A percentile compares a stretch with the other conserved stretches of the same genome.
Conservation (phyloP, 2,797 vertebrate species). For the Cyprinella venusta region DNA sequence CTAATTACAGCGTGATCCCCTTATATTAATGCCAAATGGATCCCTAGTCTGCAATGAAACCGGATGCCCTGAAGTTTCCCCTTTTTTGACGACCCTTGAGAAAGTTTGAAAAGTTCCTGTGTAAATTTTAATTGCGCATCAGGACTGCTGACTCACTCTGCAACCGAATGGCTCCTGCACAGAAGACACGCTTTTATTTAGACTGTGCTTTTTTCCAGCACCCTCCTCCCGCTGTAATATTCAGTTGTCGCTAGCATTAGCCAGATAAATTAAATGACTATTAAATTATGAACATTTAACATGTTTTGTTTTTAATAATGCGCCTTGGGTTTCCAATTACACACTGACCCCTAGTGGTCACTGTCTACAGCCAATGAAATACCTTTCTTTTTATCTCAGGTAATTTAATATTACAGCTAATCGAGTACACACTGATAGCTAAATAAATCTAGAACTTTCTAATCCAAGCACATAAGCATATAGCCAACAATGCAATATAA, state of each 20-base stretch:
- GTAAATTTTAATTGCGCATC: constrained; percentile 54
- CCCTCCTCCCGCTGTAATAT: not conserved
- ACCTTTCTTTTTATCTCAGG: not conserved
- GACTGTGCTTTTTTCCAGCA: not conserved
- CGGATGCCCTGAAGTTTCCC: constrained; percentile 26
- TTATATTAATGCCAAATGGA: constrained; percentile 16
- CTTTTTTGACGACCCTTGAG: constrained; percentile 35
- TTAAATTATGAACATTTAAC: constrained; percentile 3
- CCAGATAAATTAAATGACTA: not conserved
- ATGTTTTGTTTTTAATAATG: constrained; percentile 43
- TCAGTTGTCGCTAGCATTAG: not conserved
- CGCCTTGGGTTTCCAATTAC: constrained; percentile 61
- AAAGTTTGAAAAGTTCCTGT: constrained; percentile 47
- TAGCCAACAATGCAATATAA: not conserved
- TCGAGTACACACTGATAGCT: not conserved
- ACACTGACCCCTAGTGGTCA: constrained; percentile 62
- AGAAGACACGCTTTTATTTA: constrained; percentile 46
- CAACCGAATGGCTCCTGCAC: constrained; percentile 4
- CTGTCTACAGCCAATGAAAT: constrained; percentile 9
- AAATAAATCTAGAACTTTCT: not conserved
- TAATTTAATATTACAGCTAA: not conserved
- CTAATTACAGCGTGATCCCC: constrained; percentile 51
- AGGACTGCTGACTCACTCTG: constrained; percentile 59
- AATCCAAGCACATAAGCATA: not conserved
- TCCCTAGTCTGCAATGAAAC: not conserved